Base-by-base conservation (phyloP, 2,113 vertebrate genomes). In the Mandrillus leucophaeus region DNA sequence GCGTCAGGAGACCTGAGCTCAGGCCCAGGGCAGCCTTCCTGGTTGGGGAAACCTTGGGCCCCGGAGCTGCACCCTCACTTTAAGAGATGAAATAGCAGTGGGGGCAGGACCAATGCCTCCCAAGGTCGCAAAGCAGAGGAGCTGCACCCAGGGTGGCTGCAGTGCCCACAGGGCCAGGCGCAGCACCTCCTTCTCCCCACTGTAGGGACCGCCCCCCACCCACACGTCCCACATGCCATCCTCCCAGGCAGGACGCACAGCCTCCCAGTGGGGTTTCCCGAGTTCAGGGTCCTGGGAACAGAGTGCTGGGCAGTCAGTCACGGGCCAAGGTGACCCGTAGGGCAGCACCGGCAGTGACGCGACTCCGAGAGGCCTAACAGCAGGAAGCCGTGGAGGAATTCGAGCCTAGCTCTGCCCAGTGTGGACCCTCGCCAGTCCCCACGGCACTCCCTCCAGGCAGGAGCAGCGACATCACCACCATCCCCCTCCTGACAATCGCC, bases 291-390 rank as follows among this genome's bases (percentile, higher is more conserved):
- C 18, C n/a, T 22, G 66, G 18, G n/a, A n/a, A 38, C 20, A n/a
- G 18, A 66, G 64, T 35, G 14, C 64, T 40, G n/a, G 20, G n/a
- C 20, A 20, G 43, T 48, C 32, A 48, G 27, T 78, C 27, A 48
- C 2, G 0, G 75, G 25, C 27, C 75, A 48, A 23, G 73, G 12
- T 25, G n/a, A 76, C 12, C 73, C 73, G 6, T 8, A 25, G 45
- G 43, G 43, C 73, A 48, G 25, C 3, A 16, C 7, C 0, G 14
- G 27, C 75, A 27, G 43, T 18, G 43, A 78, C 27, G 5, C 4
- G 8, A 48, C 16, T 78, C 13, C 1, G 2, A 0, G 0, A 30
- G 75, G 25, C 27, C 40, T 38, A 30, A 14, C 6, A 27, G 43
- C 8, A 13, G 43, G 43, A 76, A 76, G 20, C 73, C 27, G 1